Base-by-base conservation (phyloP, 2,888 invertebrate species). In the Chymomyza procnemis region DNA sequence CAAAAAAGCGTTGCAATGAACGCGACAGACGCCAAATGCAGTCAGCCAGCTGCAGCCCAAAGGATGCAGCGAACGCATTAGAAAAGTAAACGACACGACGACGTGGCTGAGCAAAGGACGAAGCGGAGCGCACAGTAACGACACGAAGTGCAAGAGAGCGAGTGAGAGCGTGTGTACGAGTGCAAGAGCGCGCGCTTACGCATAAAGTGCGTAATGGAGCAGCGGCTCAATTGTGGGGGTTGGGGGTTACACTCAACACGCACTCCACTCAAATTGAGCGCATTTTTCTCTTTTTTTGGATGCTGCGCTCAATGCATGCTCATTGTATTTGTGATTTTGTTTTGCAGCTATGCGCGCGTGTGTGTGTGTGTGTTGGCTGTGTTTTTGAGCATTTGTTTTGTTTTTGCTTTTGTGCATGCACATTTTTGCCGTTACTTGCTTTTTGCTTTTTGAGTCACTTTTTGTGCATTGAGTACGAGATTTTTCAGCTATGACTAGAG, bases 361-460 rank as follows among this genome's bases (percentile, higher is more conserved):
- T 67, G 66, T 65, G 64, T 54, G 65, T 60, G 66, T 67, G 74
- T 71, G 62, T n/a, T n/a, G n/a, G n/a, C n/a, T 72, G 71, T 72
- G 70, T 73, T 72, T 68, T 66, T 64, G 67, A 61, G 61, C 60
- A 46, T 66, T 74, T 58, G 57, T 69, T 30, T 69, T 58, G 57
- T 61, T 76, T 68, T 64, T 73, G 71, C 62, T 76, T 69, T 74
- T 77, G 73, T 74, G 73, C 75, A 69, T 81, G 75, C 75, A 22
- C 22, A 78, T 74, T 82, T 78, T 74, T 78, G 74, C 71, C 78
- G 73, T 79, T 85, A 80, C 78, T 80, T 80, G 75, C 55, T 66
- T 65, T 77, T 80, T 81, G 69, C 74, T 76, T 80, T 75, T 88
- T 78, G 84, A 41, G 34, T 41, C 12, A 12, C 34, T 41, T 41